Conservation (phyloP, 1,140 invertebrate species). For the Phortica variegata region DNA sequence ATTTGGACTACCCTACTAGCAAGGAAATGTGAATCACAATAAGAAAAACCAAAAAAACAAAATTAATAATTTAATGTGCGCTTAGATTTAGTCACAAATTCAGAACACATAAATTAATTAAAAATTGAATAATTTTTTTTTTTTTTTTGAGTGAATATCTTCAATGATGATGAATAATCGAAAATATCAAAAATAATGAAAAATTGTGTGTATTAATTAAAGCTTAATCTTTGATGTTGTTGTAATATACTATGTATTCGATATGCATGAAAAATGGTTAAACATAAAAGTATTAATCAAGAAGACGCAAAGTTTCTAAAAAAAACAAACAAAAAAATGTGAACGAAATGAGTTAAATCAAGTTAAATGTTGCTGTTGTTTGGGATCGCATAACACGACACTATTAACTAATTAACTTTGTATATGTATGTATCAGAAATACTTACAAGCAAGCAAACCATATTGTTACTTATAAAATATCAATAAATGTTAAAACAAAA, state of each 20-base stretch:
- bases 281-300: conserved; percentile 5
- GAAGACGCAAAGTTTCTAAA: conserved; percentile 18
- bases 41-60: conserved; percentile 7
- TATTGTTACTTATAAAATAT: too few relatives aligned
- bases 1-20: conserved; percentile 38
- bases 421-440: too few relatives aligned
- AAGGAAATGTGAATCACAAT: conserved; percentile 31
- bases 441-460: too few relatives aligned
- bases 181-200: neutral
- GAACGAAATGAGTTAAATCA: conserved; percentile 5
- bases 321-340: neutral
- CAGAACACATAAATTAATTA: conserved; percentile 10
- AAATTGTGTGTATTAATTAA: neutral
- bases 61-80: conserved; percentile 3
- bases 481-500: too few relatives aligned
- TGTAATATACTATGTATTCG: conserved; percentile 5
- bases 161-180: too few relatives aligned
- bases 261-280: neutral
- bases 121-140: conserved; percentile 2
- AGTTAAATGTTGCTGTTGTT: conserved; percentile 56
- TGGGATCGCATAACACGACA: conserved; percentile 55
- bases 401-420: too few relatives aligned
- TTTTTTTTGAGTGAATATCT: neutral
- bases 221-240: neutral
- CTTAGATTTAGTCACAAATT: conserved; percentile 4